Evolutionary conservation across 2,888 invertebrate genomes (phyloP).

Genomic region (Rhagonycha fulva): DNA sequence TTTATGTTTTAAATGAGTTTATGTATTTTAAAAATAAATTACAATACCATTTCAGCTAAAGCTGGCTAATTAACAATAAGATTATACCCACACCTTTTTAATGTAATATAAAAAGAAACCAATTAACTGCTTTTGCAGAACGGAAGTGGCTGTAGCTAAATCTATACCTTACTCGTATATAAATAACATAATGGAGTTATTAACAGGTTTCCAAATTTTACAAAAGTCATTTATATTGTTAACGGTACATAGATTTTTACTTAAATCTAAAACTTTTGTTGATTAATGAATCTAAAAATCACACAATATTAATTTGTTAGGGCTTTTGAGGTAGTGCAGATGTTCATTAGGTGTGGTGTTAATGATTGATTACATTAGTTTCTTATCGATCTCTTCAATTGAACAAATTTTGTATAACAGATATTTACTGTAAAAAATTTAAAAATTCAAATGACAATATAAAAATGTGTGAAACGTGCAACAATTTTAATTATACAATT

Average conservation of each 20-base stretch:
- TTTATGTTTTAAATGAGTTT: too few species aligned
- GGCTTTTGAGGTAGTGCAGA: slow-evolving; percentile 16
- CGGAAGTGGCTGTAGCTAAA: background rate
- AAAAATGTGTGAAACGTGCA: background rate
- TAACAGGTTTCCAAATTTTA: slow-evolving; percentile 20
- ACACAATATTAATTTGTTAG: slow-evolving; percentile 27
- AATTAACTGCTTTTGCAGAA: background rate
- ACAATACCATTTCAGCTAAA: too few species aligned
- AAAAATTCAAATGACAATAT: background rate
- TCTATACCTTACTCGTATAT: background rate
- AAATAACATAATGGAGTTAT: slow-evolving; percentile 9
- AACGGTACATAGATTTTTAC: slow-evolving; percentile 29
- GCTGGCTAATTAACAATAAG: background rate
- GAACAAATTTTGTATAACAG: background rate
- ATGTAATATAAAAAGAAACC: background rate
- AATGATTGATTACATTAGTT: background rate
- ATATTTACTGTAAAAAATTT: background rate
- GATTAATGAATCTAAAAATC: slow-evolving; percentile 27
- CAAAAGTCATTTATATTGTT: slow-evolving; percentile 19
- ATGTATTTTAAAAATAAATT: too few species aligned
- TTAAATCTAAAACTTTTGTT: slow-evolving; percentile 25
- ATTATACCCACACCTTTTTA: background rate
- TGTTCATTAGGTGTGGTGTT: slow-evolving; percentile 21
- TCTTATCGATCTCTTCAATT: background rate
- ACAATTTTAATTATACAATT: background rate